These are phyloP conservation scores for Taenioides sp. DNA, from an alignment of 2,797 vertebrate genomes.

Conservation along the genomic window DNA sequence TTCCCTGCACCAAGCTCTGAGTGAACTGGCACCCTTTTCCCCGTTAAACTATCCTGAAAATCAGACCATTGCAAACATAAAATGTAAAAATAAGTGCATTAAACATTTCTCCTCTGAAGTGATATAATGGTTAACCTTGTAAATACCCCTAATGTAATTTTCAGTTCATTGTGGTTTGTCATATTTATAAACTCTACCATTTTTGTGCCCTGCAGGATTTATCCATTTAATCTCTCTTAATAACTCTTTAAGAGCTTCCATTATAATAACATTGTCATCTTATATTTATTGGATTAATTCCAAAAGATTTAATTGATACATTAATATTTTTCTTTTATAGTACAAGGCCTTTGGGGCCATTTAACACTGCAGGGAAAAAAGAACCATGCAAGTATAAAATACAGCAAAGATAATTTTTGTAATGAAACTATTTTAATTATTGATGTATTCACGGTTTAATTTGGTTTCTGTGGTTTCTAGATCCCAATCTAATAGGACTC, in stretches of 20 bases:
- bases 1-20: no score
- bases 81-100: neutral
- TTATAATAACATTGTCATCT: constrained; percentile 67
- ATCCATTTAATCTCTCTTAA: constrained; percentile 58
- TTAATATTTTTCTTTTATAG: constrained; percentile 75
- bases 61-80: neutral
- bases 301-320: constrained; percentile 78
- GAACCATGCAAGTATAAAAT: constrained; percentile 16
- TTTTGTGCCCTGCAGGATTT: constrained; percentile 63
- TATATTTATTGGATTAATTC: constrained; percentile 83
- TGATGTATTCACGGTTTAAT: constrained; percentile 61
- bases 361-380: constrained; percentile 20
- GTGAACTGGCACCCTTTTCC: no score
- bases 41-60: neutral
- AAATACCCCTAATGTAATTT: neutral
- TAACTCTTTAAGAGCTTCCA: constrained; percentile 52
- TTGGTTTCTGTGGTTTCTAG: constrained; percentile 47
- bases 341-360: constrained; percentile 52
- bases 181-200: neutral
- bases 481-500: no score
- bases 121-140: neutral
- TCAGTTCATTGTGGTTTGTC: neutral
- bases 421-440: constrained; percentile 67
- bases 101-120: neutral
- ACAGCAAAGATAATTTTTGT: constrained; percentile 43